Conservation (phyloP, 2,888 invertebrate species). For the Gastracanthus pulcherrimus region DNA sequence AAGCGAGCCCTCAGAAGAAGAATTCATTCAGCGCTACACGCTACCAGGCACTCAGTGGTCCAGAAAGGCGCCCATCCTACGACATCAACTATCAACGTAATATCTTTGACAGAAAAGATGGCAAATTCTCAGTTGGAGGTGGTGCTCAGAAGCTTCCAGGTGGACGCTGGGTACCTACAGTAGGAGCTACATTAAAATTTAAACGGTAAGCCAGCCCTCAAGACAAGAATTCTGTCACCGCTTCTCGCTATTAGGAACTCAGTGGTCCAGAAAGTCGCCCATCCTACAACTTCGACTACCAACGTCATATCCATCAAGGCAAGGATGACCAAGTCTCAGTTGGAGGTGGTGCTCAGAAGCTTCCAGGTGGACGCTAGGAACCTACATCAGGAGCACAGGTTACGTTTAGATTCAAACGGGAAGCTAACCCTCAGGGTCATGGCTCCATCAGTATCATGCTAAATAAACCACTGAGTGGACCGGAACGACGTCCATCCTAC, state of each 20-base stretch:
- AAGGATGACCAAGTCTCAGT: slow-evolving; percentile 59
- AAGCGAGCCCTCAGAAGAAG: slow-evolving; percentile 35
- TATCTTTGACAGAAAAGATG: slow-evolving; percentile 58
- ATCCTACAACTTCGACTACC: slow-evolving; percentile 58
- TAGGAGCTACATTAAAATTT: slow-evolving; percentile 61
- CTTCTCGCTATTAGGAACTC: slow-evolving; percentile 46
- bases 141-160: slow-evolving; percentile 61
- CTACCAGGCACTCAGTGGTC: slow-evolving; percentile 59
- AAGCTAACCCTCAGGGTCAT: slow-evolving; percentile 57
- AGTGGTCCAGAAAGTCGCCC: slow-evolving; percentile 60
- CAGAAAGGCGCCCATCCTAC: slow-evolving; percentile 58
- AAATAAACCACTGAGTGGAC: slow-evolving; percentile 58
- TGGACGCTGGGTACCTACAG: slow-evolving; percentile 51
- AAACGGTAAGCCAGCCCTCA: slow-evolving; percentile 55
- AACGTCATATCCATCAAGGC: slow-evolving; percentile 59
- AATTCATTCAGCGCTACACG: slow-evolving; percentile 39
- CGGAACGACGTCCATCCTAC: slow-evolving; percentile 58
- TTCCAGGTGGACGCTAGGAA: slow-evolving; percentile 55
- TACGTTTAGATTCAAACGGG: slow-evolving; percentile 48
- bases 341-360: slow-evolving; percentile 56
- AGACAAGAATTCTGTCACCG: slow-evolving; percentile 50
- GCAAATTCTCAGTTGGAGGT: slow-evolving; percentile 58
- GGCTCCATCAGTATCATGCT: slow-evolving; percentile 49
- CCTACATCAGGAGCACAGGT: slow-evolving; percentile 60
- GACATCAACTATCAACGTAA: slow-evolving; percentile 61